Conservation (phyloP, 2,113 vertebrate species). For the Chionodraco myersi region DNA sequence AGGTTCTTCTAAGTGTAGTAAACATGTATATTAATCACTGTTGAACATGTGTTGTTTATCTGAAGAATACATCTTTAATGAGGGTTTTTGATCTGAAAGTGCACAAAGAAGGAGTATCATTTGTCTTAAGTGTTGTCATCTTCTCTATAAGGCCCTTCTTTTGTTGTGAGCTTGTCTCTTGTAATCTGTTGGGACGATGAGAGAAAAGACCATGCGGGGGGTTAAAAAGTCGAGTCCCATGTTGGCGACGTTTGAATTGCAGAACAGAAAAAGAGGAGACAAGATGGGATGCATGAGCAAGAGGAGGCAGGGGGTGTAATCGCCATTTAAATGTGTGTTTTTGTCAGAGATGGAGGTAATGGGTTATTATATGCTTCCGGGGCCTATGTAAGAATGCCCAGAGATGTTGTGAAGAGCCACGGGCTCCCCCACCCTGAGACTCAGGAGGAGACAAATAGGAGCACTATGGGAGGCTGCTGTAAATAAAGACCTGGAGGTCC, state of each 20-base stretch:
- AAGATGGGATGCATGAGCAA: slow-evolving; percentile 66
- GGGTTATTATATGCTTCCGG: slow-evolving; percentile 79
- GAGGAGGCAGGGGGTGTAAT: slow-evolving; percentile 80
- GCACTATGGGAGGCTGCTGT: slow-evolving; percentile 70
- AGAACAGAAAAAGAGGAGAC: slow-evolving; percentile 49
- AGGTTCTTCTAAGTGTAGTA: not conserved
- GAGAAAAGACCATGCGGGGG: slow-evolving; percentile 19
- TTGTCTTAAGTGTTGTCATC: slow-evolving; percentile 28
- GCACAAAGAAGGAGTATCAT: slow-evolving; percentile 8
- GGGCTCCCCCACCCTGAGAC: slow-evolving; percentile 50
- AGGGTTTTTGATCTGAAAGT: slow-evolving; percentile 18
- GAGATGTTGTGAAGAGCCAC: slow-evolving; percentile 74
- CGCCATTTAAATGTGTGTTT: slow-evolving; percentile 83
- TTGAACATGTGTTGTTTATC: slow-evolving; percentile 3
- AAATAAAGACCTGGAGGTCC: slow-evolving; percentile 72
- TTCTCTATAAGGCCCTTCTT: slow-evolving; percentile 9
- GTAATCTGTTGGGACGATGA: slow-evolving; percentile 31
- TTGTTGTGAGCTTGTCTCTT: slow-evolving; percentile 35
- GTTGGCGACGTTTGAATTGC: slow-evolving; percentile 60
- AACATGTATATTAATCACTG: not conserved
- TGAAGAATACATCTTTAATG: not conserved
- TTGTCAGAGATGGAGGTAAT: slow-evolving; percentile 80
- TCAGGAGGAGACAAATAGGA: slow-evolving; percentile 78
- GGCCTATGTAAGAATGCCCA: slow-evolving; percentile 70
- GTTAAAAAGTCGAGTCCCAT: slow-evolving; percentile 42